A percentile compares a stretch with the other conserved stretches of the same genome.
These are phyloP conservation scores for Pherbina coryleti DNA, from an alignment of 2,888 invertebrate genomes.

Conservation along the genomic window DNA sequence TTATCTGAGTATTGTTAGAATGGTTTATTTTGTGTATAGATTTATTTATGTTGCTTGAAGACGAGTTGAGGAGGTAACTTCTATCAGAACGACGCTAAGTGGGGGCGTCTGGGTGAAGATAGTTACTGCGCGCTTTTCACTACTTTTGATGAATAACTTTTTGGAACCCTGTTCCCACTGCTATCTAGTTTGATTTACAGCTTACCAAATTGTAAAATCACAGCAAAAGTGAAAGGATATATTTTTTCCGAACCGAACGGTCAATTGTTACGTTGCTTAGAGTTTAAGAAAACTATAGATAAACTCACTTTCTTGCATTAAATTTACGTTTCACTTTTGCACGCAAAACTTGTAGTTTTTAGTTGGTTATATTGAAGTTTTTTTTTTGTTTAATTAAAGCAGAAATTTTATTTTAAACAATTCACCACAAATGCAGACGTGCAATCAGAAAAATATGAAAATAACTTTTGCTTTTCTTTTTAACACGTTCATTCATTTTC, in stretches of 20 bases:
- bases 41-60: neutral
- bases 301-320: conserved; percentile 5
- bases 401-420: neutral
- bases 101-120: no score
- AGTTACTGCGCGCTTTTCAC: neutral
- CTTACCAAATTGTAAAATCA: neutral
- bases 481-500: neutral
- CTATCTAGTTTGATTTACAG: neutral
- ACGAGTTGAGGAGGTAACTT: neutral
- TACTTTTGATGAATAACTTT: neutral
- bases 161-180: neutral
- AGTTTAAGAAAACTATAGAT: neutral
- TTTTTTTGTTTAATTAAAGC: neutral
- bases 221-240: conserved; percentile 18
- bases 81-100: no score
- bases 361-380: neutral
- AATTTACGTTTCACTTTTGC: neutral
- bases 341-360: neutral
- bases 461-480: neutral
- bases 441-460: conserved; percentile 1
- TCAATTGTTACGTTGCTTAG: neutral
- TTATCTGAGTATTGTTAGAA: neutral
- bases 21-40: neutral
- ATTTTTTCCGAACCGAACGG: neutral
- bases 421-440: conserved; percentile 5